Evolutionary conservation across 1,140 invertebrate species (phyloP), one percentile per base, ranked within the genome.

Genomic region (Solenopsis invicta): DNA sequence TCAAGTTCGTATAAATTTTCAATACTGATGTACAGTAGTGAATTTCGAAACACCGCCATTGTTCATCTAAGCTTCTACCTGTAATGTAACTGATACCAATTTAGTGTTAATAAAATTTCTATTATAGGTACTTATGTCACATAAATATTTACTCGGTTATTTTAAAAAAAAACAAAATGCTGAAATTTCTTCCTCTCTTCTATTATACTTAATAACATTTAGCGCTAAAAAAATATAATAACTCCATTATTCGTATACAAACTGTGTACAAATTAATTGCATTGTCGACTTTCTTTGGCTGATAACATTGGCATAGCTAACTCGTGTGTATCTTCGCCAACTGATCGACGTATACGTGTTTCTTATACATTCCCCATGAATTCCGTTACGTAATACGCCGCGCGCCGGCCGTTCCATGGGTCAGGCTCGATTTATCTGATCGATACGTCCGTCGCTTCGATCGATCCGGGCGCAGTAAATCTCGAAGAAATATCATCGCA

Each of bases 361-460:
- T 24, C 34, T 56, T 41, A 69, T 50, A 45, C 61, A 66, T 69
- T 81, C 48, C 8, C 37, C 2, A 48, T 71, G 21, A 37, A 54
- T 64, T 69, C 64, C 64, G n/a, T 81, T 81, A 81, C 78, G 54
- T 71, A 81, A 81, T 29, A 61, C 34, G 24, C 16, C 16, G 64
- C n/a, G 48, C 34, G 24, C 16, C 16, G 64, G 16, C 66, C 18
- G 37, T 29, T 81, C 77, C 50, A 24, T 21, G 64, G 50, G 64
- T 71, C 66, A 59, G 24, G 34, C 16, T 10, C 12, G 77, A 71
- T 67, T 45, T 67, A 69, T 69, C 77, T 71, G 64, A 81, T 71
- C 77, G n/a, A 69, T 71, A 69, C 48, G 16, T 54, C 77, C 48
- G 16, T 54, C 77, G 34, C 29, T 69, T 3, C 21, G 52, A 71